Conservation (phyloP, 2,113 vertebrate species). For the Callithrix jacchus region DNA sequence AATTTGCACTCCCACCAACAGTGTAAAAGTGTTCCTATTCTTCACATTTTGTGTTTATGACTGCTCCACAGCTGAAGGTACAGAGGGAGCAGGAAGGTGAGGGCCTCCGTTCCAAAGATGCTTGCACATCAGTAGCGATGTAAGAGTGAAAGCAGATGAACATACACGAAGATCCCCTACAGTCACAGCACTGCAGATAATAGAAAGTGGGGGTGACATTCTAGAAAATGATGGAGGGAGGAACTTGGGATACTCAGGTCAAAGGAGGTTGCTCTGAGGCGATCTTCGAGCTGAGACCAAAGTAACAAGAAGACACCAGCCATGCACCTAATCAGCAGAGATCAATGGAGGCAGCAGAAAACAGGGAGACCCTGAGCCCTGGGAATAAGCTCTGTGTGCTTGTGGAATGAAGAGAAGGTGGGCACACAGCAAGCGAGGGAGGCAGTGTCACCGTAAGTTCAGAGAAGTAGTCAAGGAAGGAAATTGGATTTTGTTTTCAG, state of each 20-base stretch:
- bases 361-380: too few species aligned
- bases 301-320: neutral
- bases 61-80: neutral
- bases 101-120: neutral
- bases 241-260: neutral
- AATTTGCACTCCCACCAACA: too few species aligned
- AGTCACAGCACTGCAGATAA: neutral
- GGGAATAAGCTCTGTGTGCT: accelerated
- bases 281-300: neutral
- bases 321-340: neutral
- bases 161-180: neutral
- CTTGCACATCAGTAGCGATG: accelerated
- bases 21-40: too few species aligned
- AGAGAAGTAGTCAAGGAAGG: neutral
- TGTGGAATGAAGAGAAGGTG: neutral
- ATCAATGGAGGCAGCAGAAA: neutral
- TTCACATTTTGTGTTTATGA: neutral
- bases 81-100: neutral
- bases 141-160: neutral
- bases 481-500: neutral
- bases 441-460: neutral
- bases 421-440: neutral
- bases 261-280: neutral
- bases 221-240: neutral
- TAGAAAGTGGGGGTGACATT: neutral